Percentiles rank a stretch among this genome's conserved stretches.
Conservation (phyloP, 1,140 invertebrate species). For the Bacillus rossius region DNA sequence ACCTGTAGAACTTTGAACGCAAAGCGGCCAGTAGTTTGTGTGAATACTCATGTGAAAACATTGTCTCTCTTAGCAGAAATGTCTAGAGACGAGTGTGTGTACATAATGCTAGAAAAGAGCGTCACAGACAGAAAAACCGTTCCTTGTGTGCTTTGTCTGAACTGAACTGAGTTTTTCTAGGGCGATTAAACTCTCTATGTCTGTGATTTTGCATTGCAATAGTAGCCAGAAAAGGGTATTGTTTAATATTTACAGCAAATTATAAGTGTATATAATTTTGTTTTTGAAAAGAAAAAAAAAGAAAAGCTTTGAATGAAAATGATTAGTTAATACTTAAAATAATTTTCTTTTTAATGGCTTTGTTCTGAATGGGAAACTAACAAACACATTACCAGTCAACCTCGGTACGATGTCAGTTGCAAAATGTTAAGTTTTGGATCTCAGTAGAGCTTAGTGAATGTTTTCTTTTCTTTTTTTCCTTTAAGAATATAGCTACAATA, state of each 20-base stretch:
- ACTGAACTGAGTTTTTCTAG: constrained; percentile 5
- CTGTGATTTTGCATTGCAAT: constrained; percentile 19
- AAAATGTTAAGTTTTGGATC: background rate
- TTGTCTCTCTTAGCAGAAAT: constrained; percentile 1
- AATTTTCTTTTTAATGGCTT: background rate
- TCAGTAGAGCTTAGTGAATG: background rate
- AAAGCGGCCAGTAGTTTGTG: background rate
- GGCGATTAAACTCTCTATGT: constrained; percentile 14
- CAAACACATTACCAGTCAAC: background rate
- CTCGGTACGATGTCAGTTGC: background rate
- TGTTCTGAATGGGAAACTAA: background rate
- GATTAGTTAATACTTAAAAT: background rate
- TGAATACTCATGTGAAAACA: constrained; percentile 9
- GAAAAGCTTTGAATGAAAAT: background rate
- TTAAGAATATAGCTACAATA: background rate
- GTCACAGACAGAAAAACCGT: constrained; percentile 7
- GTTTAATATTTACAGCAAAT: constrained; percentile 4
- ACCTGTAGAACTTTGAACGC: background rate
- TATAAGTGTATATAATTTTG: background rate
- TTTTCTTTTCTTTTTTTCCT: constrained; percentile 2
- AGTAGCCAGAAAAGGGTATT: constrained; percentile 5
- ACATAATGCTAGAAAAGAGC: constrained; percentile 11
- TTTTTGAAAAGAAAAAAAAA: constrained; percentile 3
- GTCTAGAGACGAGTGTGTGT: constrained; percentile 6
- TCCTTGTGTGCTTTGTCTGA: constrained; percentile 14